Conservation (phyloP, 2,797 vertebrate genomes). For the Sarcophilus harrisii region DNA sequence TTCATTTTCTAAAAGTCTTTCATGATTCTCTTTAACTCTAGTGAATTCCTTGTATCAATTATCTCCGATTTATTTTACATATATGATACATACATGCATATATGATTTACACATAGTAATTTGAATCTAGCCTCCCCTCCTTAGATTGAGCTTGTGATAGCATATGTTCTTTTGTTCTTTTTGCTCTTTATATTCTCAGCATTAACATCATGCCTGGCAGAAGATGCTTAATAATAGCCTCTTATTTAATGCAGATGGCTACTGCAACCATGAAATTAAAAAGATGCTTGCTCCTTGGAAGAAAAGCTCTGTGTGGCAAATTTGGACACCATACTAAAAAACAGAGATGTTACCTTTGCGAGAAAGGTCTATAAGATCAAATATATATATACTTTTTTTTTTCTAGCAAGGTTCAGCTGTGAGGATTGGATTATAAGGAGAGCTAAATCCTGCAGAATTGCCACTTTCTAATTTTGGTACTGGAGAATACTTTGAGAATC, state of each 20-base stretch:
- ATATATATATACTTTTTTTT: background rate
- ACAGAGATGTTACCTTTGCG: background rate
- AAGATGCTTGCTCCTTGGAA: background rate
- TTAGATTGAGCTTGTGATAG: background rate
- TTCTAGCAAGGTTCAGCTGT: background rate
- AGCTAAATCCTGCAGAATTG: background rate
- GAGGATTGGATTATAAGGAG: background rate
- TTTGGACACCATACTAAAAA: background rate
- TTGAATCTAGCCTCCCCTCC: background rate
- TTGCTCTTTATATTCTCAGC: background rate
- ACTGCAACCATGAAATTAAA: background rate
- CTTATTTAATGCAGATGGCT: background rate
- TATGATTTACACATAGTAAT: background rate
- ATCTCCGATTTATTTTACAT: background rate
- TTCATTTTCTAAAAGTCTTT: background rate
- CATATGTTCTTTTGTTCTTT: background rate
- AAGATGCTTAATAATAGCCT: background rate
- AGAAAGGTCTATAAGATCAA: background rate
- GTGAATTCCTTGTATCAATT: background rate
- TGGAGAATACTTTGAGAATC: background rate
- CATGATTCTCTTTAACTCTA: background rate
- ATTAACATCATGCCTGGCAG: background rate
- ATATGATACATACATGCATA: background rate
- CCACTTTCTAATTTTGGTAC: background rate
- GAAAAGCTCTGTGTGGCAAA: background rate